These are phyloP conservation scores for Zaprionus taronus DNA, from an alignment of 1,140 invertebrate genomes.

Conservation along the genomic window DNA sequence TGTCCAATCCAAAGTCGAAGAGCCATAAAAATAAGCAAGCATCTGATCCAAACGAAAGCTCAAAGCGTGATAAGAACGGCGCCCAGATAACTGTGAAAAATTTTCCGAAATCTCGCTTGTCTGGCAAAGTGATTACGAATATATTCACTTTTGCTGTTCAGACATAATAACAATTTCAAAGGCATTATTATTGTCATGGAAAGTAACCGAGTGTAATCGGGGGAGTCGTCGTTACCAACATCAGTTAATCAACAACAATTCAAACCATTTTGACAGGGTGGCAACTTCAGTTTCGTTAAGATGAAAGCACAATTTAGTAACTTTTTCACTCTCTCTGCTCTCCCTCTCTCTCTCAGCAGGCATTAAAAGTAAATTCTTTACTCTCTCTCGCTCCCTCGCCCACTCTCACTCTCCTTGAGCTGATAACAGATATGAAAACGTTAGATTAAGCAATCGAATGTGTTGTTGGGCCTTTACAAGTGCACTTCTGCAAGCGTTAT, in stretches of 20 bases:
- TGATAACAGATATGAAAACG: constrained; percentile 26
- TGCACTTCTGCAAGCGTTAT: not conserved
- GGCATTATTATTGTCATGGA: not conserved
- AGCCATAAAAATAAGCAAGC: constrained; percentile 14
- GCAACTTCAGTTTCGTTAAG: constrained; percentile 27
- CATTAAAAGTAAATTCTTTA: not conserved
- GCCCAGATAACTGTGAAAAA: constrained; percentile 9
- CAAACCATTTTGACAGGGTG: constrained; percentile 16
- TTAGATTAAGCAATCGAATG: constrained; percentile 3
- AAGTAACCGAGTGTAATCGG: not conserved
- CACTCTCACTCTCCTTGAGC: not conserved
- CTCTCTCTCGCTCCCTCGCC: not conserved
- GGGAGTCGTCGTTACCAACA: not conserved
- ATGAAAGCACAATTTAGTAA: constrained; percentile 4
- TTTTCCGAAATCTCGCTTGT: not conserved
- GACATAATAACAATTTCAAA: constrained; percentile 1
- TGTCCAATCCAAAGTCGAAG: constrained; percentile 37
- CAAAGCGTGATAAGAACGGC: constrained; percentile 35
- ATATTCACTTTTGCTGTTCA: not conserved
- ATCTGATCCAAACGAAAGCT: constrained; percentile 40
- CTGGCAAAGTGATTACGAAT: not conserved
- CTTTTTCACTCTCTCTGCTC: not conserved
- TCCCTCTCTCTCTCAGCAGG: not conserved
- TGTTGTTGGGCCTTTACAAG: not conserved
- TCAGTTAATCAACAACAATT: constrained; percentile 3